A percentile compares a stretch with the other conserved stretches of the same genome.
Conservation (phyloP, 1,140 invertebrate species). For the Ceratoteleas bidentatus region DNA sequence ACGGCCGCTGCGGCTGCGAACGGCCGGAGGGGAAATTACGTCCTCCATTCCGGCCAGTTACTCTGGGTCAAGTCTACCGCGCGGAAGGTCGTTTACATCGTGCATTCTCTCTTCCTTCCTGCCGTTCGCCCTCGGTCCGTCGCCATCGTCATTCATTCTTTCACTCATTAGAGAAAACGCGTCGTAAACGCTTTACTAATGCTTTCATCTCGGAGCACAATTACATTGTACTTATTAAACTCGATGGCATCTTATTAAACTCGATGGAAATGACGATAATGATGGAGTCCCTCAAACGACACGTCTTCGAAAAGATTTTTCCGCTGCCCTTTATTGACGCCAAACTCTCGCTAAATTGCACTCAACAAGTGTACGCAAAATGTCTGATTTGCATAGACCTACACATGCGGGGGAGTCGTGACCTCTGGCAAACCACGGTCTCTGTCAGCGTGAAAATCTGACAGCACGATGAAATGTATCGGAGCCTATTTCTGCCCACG, state of each 20-base stretch:
- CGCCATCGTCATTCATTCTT: conserved; percentile 22
- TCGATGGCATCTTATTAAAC: conserved; percentile 41
- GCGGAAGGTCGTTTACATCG: conserved; percentile 68
- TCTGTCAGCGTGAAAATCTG: conserved; percentile 24
- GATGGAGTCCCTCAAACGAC: conserved; percentile 16
- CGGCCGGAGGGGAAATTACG: conserved; percentile 66
- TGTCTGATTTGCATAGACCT: conserved; percentile 39
- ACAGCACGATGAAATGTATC: conserved; percentile 12
- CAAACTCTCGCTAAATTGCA: conserved; percentile 15
- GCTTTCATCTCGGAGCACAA: conserved; percentile 50
- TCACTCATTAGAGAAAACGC: conserved; percentile 41
- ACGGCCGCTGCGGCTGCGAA: conserved; percentile 41
- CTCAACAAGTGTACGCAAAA: conserved; percentile 56
- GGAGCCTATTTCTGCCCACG: not conserved
- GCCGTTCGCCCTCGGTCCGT: conserved; percentile 30
- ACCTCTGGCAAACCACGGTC: conserved; percentile 20
- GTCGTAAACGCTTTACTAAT: conserved; percentile 33
- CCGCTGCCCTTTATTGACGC: conserved; percentile 34
- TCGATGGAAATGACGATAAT: conserved; percentile 43
- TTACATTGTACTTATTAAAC: conserved; percentile 47
- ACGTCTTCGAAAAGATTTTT: conserved; percentile 30
- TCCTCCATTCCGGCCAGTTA: conserved; percentile 67
- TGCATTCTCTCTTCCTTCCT: conserved; percentile 58
- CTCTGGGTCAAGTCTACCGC: conserved; percentile 70
- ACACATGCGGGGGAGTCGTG: conserved; percentile 29